Evolutionary conservation across 2,797 vertebrate species (phyloP).

Genomic region (Microctenopoma stevenorrisi): DNA sequence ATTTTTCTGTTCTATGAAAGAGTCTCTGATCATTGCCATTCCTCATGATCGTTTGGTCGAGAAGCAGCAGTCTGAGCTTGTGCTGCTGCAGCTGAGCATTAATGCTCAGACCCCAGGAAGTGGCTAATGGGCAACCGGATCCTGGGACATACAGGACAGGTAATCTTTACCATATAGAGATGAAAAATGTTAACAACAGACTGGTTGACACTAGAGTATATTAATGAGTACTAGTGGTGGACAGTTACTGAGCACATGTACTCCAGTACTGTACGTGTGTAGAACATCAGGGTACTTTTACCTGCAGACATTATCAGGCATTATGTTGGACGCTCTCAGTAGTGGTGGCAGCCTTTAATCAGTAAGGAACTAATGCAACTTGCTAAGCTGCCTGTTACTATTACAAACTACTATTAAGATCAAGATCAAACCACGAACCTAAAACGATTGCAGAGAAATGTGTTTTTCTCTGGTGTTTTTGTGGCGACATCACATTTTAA

Average conservation of each 20-base stretch:
- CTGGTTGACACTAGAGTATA: too few relatives aligned
- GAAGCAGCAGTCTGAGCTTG: conserved; percentile 2
- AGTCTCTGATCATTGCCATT: not conserved
- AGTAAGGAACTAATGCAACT: too few relatives aligned
- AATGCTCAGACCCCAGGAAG: too few relatives aligned
- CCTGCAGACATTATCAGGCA: not conserved
- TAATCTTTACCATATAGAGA: too few relatives aligned
- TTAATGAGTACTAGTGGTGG: too few relatives aligned
- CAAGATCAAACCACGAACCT: not conserved
- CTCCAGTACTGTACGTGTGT: too few relatives aligned
- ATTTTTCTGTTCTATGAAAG: not conserved
- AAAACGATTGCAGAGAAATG: not conserved
- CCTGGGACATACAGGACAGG: too few relatives aligned
- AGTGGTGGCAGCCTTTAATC: not conserved
- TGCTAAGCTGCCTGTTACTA: not conserved
- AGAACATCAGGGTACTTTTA: too few relatives aligned
- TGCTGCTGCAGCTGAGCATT: not conserved
- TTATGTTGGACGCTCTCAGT: not conserved
- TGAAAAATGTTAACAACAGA: too few relatives aligned
- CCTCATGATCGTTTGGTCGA: not conserved
- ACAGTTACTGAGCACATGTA: too few relatives aligned
- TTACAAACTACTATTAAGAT: not conserved
- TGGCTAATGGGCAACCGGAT: too few relatives aligned
- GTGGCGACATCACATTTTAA: conserved; percentile 7
- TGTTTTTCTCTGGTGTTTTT: not conserved